Base-by-base conservation (phyloP, 35 echinoderm and acorn worm species). In the Amphiura filiformis region DNA sequence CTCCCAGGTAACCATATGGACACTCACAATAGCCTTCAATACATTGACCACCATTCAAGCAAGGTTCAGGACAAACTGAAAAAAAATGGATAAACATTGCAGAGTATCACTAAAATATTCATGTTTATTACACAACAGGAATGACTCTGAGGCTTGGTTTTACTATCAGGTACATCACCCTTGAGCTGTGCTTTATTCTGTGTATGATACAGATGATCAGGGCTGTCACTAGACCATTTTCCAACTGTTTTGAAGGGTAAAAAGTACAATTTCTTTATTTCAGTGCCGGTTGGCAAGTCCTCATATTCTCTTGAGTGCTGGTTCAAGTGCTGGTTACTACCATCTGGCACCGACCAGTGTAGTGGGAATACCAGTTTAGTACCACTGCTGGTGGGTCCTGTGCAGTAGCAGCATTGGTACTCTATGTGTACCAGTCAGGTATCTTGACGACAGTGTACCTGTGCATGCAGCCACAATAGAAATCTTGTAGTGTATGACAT, bases 41-140 rank as follows among this genome's bases (percentile, higher is more conserved):
- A 88, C 96, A 98, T 31, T 65, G 2, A 0, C 96, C 96, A 31
- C 90, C 96, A 84, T 94, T 98, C 70, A 75, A 75, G 39, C 96
- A 99, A 12, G 28, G 39, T 18, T 84, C 35, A 64, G 35, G 56
- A 3, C 35, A 84, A 13, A 61, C 15, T 56, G 35, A 65, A 57
- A 57, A 35, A 33, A 36, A 37, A 23, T 11, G 17, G 28, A 70
- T 26, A 70, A 26, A 70, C 15, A 15, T 5, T 3, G 7, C 1
- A 70, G 3, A 70, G 2, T 2, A 18, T 70, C 1, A 70, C 7
- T 26, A 23, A 70, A 15, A n/a, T 23, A 70, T 70, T 70, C 26
- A 70, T 23, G 2, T 70, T 26, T 47, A 9, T 47, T 47, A 9
- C 61, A 70, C 2, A 11, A 11, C 7, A 70, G 26, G 7, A 23